Conservation (phyloP, 2,797 vertebrate genomes). For the Numenius phaeopus region DNA sequence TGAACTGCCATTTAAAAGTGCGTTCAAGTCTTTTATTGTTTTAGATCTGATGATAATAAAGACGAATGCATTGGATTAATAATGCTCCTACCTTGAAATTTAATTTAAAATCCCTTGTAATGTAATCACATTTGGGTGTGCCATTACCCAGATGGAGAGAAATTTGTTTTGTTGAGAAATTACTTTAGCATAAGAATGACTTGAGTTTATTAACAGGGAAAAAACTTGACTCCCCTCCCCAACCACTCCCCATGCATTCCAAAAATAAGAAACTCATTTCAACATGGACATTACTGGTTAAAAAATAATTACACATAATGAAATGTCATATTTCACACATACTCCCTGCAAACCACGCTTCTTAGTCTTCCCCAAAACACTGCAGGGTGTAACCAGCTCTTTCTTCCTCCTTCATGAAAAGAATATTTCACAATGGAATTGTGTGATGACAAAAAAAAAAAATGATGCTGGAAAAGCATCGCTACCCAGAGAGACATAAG, state of each 20-base stretch:
- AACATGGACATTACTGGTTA: slow-evolving; percentile 59
- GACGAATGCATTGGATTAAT: slow-evolving; percentile 63
- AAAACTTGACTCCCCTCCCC: slow-evolving; percentile 22
- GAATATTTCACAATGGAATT: slow-evolving; percentile 69
- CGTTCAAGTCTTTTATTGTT: slow-evolving; percentile 48
- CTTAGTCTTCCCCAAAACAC: slow-evolving; percentile 66
- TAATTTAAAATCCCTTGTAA: slow-evolving; percentile 71
- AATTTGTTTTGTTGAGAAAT: slow-evolving; percentile 76
- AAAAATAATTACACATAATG: slow-evolving; percentile 68
- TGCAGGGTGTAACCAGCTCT: slow-evolving; percentile 47
- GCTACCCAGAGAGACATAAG: slow-evolving; percentile 47
- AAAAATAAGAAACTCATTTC: slow-evolving; percentile 70
- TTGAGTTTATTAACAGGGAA: slow-evolving; percentile 61
- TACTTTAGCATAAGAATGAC: slow-evolving; percentile 67
- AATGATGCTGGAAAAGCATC: slow-evolving; percentile 34
- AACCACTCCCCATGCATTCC: slow-evolving; percentile 43
- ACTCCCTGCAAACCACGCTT: slow-evolving; percentile 51
- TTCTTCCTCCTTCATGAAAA: slow-evolving; percentile 62
- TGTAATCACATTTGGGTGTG: slow-evolving; percentile 69
- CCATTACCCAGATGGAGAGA: slow-evolving; percentile 73
- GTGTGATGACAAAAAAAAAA: slow-evolving; percentile 61
- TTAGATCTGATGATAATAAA: slow-evolving; percentile 65
- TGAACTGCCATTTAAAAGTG: not conserved
- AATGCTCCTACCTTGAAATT: slow-evolving; percentile 73
- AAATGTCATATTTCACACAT: slow-evolving; percentile 64